phyloP scores from a whole-genome alignment of 2,888 invertebrate genomes.

The Listrodromus nycthemerus region DNA sequence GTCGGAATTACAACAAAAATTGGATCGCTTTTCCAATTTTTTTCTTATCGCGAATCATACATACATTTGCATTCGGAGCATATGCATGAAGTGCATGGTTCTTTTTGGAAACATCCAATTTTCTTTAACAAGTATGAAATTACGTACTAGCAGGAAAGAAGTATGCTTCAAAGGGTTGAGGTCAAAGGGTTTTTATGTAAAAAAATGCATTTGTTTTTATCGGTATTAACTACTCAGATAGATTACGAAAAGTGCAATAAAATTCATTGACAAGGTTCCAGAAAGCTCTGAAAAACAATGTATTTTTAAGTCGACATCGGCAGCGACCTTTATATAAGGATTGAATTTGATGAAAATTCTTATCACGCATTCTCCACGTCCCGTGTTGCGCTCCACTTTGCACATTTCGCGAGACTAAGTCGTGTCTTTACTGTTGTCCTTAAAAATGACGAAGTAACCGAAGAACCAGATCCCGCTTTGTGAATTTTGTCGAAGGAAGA shows the following conservation, averaged over 20 bases:
- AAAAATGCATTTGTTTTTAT: not conserved
- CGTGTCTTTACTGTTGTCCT: slow-evolving; percentile 14
- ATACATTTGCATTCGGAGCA: too few relatives aligned
- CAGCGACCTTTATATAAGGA: slow-evolving; percentile 53
- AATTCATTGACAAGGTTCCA: not conserved
- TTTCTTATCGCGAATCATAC: too few relatives aligned
- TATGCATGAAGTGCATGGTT: not conserved
- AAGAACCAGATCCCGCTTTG: too few relatives aligned
- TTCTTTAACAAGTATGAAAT: too few relatives aligned
- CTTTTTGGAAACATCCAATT: too few relatives aligned
- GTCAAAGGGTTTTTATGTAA: not conserved
- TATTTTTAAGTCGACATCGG: slow-evolving; percentile 66
- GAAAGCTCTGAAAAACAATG: not conserved
- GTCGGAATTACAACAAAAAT: slow-evolving; percentile 10
- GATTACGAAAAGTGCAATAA: too few relatives aligned
- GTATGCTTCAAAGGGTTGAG: too few relatives aligned
- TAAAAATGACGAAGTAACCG: too few relatives aligned
- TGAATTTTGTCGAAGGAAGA: too few relatives aligned
- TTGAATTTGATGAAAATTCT: slow-evolving; percentile 13
- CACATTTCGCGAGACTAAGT: not conserved
- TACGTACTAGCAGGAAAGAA: not conserved
- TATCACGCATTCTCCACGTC: slow-evolving; percentile 15
- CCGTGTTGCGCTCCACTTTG: slow-evolving; percentile 26
- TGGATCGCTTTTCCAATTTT: not conserved
- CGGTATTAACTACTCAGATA: too few relatives aligned